Conservation (phyloP, 2,113 vertebrate species). For the Baryphthengus martii region DNA sequence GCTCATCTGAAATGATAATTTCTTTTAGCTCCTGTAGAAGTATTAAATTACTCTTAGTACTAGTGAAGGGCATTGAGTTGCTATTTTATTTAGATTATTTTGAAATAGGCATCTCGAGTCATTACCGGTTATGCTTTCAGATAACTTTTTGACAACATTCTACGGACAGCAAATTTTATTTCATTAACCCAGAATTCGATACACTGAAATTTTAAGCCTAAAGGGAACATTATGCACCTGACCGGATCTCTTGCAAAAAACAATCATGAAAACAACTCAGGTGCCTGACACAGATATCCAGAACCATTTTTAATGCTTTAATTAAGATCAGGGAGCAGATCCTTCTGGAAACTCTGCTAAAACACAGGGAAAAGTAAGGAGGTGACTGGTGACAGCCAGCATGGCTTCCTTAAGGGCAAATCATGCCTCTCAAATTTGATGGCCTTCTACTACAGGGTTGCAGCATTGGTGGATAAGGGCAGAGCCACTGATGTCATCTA, state of each 20-base stretch:
- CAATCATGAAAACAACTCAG: neutral
- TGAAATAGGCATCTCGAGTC: neutral
- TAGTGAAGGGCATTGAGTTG: neutral
- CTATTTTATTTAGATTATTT: neutral
- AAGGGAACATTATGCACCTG: neutral
- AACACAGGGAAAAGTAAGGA: neutral
- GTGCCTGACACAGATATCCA: neutral
- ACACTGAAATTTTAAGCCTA: neutral
- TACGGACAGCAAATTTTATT: neutral
- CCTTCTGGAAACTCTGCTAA: neutral
- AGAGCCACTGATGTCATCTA: neutral
- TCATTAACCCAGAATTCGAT: neutral
- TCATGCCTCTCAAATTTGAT: neutral
- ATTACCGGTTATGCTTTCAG: neutral
- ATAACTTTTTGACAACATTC: neutral
- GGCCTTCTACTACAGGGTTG: neutral
- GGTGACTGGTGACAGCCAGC: neutral
- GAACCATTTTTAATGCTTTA: neutral
- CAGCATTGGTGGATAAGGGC: neutral
- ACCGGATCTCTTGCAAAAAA: neutral
- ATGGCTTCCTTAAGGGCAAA: neutral
- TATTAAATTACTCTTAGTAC: neutral
- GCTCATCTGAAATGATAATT: neutral
- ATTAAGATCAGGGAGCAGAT: neutral
- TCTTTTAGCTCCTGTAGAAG: neutral